A percentile compares a stretch with the other conserved stretches of the same genome.
These are phyloP conservation scores for Microcebus ravelobensis DNA, from an alignment of 2,113 vertebrate species.

Conservation along the genomic window DNA sequence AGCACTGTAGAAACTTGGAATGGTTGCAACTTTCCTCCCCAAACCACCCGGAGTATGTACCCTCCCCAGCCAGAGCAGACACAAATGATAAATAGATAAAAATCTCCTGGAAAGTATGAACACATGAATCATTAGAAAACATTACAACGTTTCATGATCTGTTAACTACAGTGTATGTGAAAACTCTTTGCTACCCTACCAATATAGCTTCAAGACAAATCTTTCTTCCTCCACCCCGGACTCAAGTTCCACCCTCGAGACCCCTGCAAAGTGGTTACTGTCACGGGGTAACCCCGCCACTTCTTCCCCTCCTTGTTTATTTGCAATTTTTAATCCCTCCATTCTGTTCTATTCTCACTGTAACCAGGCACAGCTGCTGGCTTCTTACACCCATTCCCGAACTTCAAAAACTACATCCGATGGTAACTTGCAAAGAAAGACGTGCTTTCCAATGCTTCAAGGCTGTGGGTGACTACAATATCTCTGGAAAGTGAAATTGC, in stretches of 20 bases:
- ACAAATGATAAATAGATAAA: not conserved
- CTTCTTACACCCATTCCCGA: not conserved
- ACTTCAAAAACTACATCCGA: not conserved
- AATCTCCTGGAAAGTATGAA: not conserved
- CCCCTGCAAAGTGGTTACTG: fast-evolving
- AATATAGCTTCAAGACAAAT: not conserved
- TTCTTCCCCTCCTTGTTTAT: not conserved
- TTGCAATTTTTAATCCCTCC: not conserved
- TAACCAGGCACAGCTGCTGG: not conserved
- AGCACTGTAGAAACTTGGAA: not conserved
- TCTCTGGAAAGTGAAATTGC: not conserved
- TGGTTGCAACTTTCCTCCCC: not conserved
- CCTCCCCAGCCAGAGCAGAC: not conserved
- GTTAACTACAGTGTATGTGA: not conserved
- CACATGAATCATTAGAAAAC: not conserved
- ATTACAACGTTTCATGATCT: not conserved
- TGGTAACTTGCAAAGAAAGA: not conserved
- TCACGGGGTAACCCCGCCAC: not conserved
- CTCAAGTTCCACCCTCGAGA: not conserved
- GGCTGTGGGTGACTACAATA: not conserved
- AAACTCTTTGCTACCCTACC: not conserved
- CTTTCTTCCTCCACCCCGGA: not conserved
- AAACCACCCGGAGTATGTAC: not conserved
- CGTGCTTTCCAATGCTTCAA: too few relatives aligned
- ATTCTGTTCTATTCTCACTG: not conserved